Conservation (phyloP, 1,140 invertebrate genomes). For the Cecropterus lyciades region DNA sequence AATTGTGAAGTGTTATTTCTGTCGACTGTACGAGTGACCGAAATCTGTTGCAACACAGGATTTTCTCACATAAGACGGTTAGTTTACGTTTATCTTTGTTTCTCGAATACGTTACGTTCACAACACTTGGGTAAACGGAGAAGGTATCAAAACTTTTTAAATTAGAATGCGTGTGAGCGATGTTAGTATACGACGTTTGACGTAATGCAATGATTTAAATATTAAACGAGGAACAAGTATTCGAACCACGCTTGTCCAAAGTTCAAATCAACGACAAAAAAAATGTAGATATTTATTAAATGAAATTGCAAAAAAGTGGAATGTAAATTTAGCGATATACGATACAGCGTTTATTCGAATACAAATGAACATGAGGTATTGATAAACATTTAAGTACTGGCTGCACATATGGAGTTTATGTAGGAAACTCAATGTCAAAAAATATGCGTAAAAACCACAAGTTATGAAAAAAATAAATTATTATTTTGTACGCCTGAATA, state of each 20-base stretch:
- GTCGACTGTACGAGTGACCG: conserved; percentile 27
- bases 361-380: background rate
- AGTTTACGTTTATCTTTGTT: conserved; percentile 27
- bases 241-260: conserved; percentile 14
- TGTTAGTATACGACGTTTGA: background rate
- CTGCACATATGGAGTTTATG: background rate
- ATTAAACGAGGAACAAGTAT: conserved; percentile 7
- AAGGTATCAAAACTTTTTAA: conserved; percentile 12
- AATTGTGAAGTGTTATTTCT: conserved; percentile 42
- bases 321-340: conserved; percentile 1
- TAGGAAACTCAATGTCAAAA: too few relatives aligned
- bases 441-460: too few relatives aligned
- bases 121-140: background rate
- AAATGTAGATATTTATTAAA: background rate
- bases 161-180: conserved; percentile 7
- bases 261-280: conserved; percentile 14
- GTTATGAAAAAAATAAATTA: too few relatives aligned
- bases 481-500: too few relatives aligned
- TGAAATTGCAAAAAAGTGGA: conserved; percentile 3
- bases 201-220: conserved; percentile 20
- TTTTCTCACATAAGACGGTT: conserved; percentile 35
- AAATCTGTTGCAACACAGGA: conserved; percentile 36
- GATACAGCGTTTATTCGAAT: background rate
- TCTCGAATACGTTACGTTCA: conserved; percentile 6
- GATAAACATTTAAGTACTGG: background rate